Conservation (phyloP, 2,797 vertebrate species). For the Enteromius mattozi region DNA sequence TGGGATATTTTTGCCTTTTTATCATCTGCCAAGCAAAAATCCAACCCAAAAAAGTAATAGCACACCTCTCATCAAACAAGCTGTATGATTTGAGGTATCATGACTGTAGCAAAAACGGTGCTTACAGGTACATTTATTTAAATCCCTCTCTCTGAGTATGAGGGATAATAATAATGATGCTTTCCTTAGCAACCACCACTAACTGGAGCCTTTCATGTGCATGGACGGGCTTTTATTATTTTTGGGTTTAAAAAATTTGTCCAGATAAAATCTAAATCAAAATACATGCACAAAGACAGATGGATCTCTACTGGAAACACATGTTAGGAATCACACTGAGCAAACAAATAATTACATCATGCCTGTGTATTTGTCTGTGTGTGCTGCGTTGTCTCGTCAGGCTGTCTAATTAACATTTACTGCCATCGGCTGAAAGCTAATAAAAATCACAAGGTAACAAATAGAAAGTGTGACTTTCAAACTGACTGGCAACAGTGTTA, state of each 20-base stretch:
- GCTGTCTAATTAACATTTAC: slow-evolving; percentile 9
- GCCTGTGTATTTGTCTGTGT: slow-evolving; percentile 17
- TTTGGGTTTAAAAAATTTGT: neutral
- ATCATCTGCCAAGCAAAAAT: neutral
- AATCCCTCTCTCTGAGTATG: neutral
- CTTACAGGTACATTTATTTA: neutral
- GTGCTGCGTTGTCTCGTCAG: neutral
- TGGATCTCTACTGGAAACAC: neutral
- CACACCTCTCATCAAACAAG: neutral
- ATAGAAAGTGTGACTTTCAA: slow-evolving; percentile 20
- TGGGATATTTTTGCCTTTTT: slow-evolving; percentile 12
- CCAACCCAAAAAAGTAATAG: neutral
- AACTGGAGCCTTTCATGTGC: slow-evolving; percentile 10
- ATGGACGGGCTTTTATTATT: neutral
- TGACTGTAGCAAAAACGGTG: neutral
- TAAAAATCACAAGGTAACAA: slow-evolving; percentile 21
- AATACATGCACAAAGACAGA: slow-evolving; percentile 28
- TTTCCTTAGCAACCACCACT: neutral
- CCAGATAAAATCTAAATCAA: slow-evolving; percentile 26
- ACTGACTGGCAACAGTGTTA: neutral
- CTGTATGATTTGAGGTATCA: neutral
- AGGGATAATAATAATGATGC: neutral
- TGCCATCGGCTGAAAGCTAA: neutral
- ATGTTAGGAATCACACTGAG: slow-evolving; percentile 11
- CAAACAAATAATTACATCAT: slow-evolving; percentile 8